phyloP scores from a whole-genome alignment of 2,888 invertebrate genomes.

The Philonicus albiceps region DNA sequence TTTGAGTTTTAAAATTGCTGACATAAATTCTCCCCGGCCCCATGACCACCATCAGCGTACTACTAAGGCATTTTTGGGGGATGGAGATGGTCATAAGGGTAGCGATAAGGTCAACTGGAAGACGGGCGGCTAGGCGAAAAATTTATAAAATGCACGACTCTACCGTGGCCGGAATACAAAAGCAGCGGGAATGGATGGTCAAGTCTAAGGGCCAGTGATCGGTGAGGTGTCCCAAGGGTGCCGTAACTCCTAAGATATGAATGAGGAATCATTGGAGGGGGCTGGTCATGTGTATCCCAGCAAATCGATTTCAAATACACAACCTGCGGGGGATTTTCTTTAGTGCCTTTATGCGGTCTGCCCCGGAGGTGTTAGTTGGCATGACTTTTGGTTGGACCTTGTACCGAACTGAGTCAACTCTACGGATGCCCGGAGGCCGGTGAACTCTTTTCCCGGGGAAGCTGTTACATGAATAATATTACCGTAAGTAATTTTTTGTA shows the following conservation, averaged over 20 bases:
- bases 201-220: conserved; percentile 47
- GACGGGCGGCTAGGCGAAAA: conserved; percentile 12
- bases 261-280: conserved; percentile 60
- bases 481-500: conserved; percentile 44
- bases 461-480: conserved; percentile 39
- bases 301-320: conserved; percentile 53
- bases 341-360: conserved; percentile 26
- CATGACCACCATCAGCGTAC: neutral
- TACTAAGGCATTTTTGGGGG: neutral
- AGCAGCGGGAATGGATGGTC: conserved; percentile 48
- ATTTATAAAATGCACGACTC: conserved; percentile 51
- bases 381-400: neutral
- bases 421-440: neutral
- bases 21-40: conserved; percentile 45
- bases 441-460: neutral
- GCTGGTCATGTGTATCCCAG: conserved; percentile 46
- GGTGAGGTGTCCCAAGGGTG: conserved; percentile 57
- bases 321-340: conserved; percentile 27
- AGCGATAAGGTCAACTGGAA: conserved; percentile 1
- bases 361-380: neutral
- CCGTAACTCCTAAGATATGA: conserved; percentile 63
- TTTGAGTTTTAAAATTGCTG: conserved; percentile 48
- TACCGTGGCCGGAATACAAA: conserved; percentile 48
- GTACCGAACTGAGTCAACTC: neutral
- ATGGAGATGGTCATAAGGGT: neutral